Base-by-base conservation (phyloP, 2,888 invertebrate species). In the Epinotia brunnichana region DNA sequence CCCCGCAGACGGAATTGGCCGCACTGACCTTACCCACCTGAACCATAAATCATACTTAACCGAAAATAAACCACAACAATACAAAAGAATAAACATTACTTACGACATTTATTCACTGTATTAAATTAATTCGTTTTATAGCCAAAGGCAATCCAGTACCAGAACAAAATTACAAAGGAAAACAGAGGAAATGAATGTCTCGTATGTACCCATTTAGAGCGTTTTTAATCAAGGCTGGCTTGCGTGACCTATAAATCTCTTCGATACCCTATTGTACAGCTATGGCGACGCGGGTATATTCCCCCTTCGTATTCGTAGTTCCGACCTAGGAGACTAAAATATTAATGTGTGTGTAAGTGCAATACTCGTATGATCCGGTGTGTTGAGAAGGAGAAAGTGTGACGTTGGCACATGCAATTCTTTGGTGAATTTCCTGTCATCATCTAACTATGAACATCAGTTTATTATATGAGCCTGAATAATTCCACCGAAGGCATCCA, bases 191-290 rank as follows among this genome's bases (percentile, higher is more conserved):
- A 82, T 82, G 82, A 82, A 82, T 81, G 77, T 78, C 80, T 75
- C 81, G 76, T 79, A 78, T 77, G 77, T 77, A 77, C 79, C 79
- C 78, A 80, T 86, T 83, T 81, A 82, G 80, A 78, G 63, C 70
- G 82, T 82, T 86, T 87, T 85, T 87, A 86, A 87, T 87, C 85
- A 87, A 86, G 79, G 81, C 80, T 81, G 80, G 81, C 80, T 81
- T 81, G 82, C 85, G 84, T 85, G 86, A 85, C 85, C 85, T 86
- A 87, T 83, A 87, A 87, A 87, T 87, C 83, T 84, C 74, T 64
- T 75, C 80, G 80, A 87, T 85, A 85, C 83, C 83, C 83, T 79
- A 84, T 85, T 85, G 83, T 85, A 76, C 79, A 78, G 79, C 79
- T 80, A 81, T 80, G 78, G 78, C 77, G 63, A 64, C 39, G 77